A percentile compares a stretch with the other conserved stretches of the same genome.
These are phyloP conservation scores for Luperina nickerlii DNA, from an alignment of 2,888 invertebrate species.

Conservation along the genomic window DNA sequence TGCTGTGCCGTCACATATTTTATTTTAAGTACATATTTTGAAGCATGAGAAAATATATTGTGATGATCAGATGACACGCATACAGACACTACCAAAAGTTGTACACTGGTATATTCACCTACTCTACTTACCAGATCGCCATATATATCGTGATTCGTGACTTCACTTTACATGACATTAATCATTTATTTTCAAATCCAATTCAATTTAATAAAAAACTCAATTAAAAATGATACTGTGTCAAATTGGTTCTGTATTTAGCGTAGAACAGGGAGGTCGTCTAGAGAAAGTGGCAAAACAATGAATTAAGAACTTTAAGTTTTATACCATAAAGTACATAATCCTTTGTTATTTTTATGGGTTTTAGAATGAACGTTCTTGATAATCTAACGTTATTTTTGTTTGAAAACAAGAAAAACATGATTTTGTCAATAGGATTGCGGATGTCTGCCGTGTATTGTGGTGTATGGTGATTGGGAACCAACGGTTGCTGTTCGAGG, in stretches of 20 bases:
- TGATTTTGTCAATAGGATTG: constrained; percentile 75
- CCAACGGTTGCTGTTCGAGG: constrained; percentile 79
- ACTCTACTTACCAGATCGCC: constrained; percentile 25
- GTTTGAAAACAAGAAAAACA: constrained; percentile 79
- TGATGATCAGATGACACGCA: constrained; percentile 22
- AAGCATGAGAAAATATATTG: background rate
- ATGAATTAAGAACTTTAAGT: constrained; percentile 13
- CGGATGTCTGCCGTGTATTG: constrained; percentile 77
- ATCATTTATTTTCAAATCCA: constrained; percentile 45
- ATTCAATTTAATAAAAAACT: constrained; percentile 49
- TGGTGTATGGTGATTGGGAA: constrained; percentile 76
- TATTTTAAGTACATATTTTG: background rate
- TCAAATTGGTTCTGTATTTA: constrained; percentile 61
- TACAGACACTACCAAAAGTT: constrained; percentile 10
- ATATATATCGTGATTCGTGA: constrained; percentile 43
- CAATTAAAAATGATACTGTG: constrained; percentile 62
- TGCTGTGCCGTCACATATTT: background rate
- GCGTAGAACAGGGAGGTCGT: constrained; percentile 58
- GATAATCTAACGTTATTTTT: constrained; percentile 70
- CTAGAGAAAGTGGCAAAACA: constrained; percentile 25
- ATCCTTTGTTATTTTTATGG: constrained; percentile 31
- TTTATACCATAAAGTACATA: constrained; percentile 26
- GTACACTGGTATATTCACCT: constrained; percentile 23
- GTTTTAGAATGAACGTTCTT: constrained; percentile 40
- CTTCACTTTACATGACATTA: constrained; percentile 41